Percentiles rank a stretch among this genome's conserved stretches.
phyloP scores from a whole-genome alignment of 2,888 invertebrate genomes.

The Epsilonema sp. region DNA sequence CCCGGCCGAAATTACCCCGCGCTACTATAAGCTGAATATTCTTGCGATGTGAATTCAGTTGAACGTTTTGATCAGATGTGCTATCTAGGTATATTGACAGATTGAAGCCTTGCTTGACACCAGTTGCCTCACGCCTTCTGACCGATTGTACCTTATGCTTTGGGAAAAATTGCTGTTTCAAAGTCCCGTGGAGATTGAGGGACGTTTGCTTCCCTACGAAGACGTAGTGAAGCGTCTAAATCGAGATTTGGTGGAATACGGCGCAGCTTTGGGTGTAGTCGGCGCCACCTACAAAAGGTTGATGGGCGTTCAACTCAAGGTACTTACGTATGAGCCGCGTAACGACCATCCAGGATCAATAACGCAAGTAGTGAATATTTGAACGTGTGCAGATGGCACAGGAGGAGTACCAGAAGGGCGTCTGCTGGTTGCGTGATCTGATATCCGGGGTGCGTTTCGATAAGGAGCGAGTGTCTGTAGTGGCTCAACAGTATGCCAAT shows the following conservation, averaged over 20 bases:
- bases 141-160: conserved; percentile 42
- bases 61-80: no score
- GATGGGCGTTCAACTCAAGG: background rate
- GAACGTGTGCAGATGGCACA: conserved; percentile 48
- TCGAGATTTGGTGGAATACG: conserved; percentile 47
- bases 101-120: no score
- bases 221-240: conserved; percentile 57
- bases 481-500: conserved; percentile 56
- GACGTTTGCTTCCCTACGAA: conserved; percentile 43
- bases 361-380: no score
- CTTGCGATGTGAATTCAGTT: no score
- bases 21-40: no score
- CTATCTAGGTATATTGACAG: no score
- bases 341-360: no score
- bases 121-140: background rate
- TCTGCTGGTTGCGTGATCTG: conserved; percentile 53
- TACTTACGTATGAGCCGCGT: no score
- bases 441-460: conserved; percentile 49
- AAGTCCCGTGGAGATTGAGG: conserved; percentile 43
- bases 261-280: conserved; percentile 43
- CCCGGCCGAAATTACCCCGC: no score
- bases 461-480: conserved; percentile 50
- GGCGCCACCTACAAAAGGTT: background rate
- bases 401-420: conserved; percentile 49
- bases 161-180: conserved; percentile 53